A percentile compares a stretch with the other conserved stretches of the same genome.
Conservation (phyloP, 2,797 vertebrate species). For the Tangara arthus region DNA sequence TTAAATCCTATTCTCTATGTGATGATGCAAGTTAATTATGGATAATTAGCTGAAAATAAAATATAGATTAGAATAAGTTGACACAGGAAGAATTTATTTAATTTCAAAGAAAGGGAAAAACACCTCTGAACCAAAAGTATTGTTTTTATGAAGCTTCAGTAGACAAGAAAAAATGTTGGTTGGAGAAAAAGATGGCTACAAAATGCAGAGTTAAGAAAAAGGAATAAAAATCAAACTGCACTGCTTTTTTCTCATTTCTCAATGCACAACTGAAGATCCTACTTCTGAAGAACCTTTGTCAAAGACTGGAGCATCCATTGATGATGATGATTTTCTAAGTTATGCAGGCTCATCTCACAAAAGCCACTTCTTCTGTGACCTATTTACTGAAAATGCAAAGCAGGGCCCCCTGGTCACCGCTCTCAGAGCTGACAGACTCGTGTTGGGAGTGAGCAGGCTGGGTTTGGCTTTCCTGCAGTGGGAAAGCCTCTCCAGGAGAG, state of each 20-base stretch:
- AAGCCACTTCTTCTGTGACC: neutral
- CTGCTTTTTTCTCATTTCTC: neutral
- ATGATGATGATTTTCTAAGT: neutral
- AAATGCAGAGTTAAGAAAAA: neutral
- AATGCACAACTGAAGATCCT: neutral
- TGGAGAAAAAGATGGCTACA: neutral
- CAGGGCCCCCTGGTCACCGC: accelerated
- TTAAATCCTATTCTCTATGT: neutral
- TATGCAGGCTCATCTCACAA: neutral
- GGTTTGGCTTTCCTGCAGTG: neutral
- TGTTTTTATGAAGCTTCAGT: neutral
- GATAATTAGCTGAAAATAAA: neutral
- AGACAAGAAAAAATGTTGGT: neutral
- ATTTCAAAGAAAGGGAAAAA: neutral
- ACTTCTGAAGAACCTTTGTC: neutral
- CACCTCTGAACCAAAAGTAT: neutral
- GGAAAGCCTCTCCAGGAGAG: neutral
- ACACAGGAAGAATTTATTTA: neutral
- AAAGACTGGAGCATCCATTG: neutral
- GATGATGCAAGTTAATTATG: neutral
- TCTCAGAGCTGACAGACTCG: neutral
- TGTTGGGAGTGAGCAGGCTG: neutral
- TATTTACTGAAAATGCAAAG: neutral
- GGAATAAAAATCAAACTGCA: neutral
- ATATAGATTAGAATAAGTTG: neutral